phyloP scores from a whole-genome alignment of 2,888 invertebrate species.

The Pachliopta kotzebuea region DNA sequence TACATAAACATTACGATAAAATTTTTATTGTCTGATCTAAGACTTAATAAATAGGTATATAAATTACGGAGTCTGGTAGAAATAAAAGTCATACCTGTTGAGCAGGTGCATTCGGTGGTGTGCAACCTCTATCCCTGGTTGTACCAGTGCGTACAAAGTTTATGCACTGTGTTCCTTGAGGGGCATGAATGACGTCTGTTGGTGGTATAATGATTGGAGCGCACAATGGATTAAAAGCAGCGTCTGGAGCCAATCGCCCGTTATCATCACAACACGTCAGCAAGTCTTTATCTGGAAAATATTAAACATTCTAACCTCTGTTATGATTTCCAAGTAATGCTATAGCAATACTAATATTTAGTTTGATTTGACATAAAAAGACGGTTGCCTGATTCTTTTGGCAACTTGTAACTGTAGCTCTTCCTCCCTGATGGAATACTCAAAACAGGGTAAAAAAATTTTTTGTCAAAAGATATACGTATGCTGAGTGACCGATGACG shows the following conservation, averaged over 20 bases:
- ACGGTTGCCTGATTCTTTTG: too few relatives aligned
- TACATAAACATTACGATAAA: too few relatives aligned
- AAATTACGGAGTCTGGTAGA: too few relatives aligned
- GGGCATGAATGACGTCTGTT: constrained; percentile 66
- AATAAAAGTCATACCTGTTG: constrained; percentile 81
- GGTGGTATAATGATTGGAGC: constrained; percentile 64
- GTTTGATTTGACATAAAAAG: too few relatives aligned
- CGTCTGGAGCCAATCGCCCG: constrained; percentile 54
- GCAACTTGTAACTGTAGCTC: too few relatives aligned
- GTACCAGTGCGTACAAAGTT: constrained; percentile 86
- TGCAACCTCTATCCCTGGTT: constrained; percentile 84
- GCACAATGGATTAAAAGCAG: constrained; percentile 55
- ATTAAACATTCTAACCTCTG: not conserved
- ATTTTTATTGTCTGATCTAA: too few relatives aligned
- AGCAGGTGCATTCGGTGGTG: constrained; percentile 82
- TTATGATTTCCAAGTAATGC: not conserved
- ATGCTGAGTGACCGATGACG: too few relatives aligned
- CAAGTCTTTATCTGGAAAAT: constrained; percentile 52
- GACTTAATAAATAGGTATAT: too few relatives aligned
- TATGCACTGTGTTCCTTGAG: constrained; percentile 82
- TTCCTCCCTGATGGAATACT: too few relatives aligned
- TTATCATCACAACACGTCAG: constrained; percentile 63
- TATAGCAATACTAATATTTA: too few relatives aligned
- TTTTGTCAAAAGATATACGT: too few relatives aligned
- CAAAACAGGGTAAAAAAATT: too few relatives aligned